Base-by-base conservation (phyloP, 2,113 vertebrate genomes). In the Percopsis transmontana region DNA sequence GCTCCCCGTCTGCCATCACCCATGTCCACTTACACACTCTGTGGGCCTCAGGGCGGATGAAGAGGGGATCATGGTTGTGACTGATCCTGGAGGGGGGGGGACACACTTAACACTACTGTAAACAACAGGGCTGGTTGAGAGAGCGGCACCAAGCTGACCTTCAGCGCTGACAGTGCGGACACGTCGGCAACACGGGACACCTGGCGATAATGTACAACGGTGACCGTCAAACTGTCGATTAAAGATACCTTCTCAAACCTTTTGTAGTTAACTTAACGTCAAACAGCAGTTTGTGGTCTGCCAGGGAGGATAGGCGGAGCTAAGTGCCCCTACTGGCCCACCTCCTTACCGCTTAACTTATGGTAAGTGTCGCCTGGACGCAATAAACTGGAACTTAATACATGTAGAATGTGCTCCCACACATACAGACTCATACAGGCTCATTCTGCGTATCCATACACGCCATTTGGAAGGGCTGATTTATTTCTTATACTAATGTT, bases 31-130 rank as follows among this genome's bases (percentile, higher is more conserved):
- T 90, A 82, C 80, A 85, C 86, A 83, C 85, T 73, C 72, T 85
- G 55, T 67, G 76, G 80, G 79, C 78, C 86, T 77, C 84, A 80
- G 76, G 81, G 82, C 86, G 80, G 79, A 80, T 84, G 85, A 86
- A 90, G 89, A 87, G 86, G 54, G 86, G 90, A 90, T 92, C 87
- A 90, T 73, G 70, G 79, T 72, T 77, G 70, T 40, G 80, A 87
- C 85, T 89, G 87, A 88, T 90, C 87, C 87, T 89, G 71, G 74
- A 90, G 77, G 86, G 84, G 70, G 77, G 76, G 84, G 70, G 77
- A 76, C 78, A 58, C 82, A 90, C 88, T 91, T 86, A 86, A 90
- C 85, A 85, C 88, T 70, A 76, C 68, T 75, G 80, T 88, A 91
- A 92, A 90, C 91, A 90, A 87, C 86, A 77, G 70, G 83, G 56